phyloP scores from a whole-genome alignment of 2,888 invertebrate genomes.

The Tenthredo amoena region DNA sequence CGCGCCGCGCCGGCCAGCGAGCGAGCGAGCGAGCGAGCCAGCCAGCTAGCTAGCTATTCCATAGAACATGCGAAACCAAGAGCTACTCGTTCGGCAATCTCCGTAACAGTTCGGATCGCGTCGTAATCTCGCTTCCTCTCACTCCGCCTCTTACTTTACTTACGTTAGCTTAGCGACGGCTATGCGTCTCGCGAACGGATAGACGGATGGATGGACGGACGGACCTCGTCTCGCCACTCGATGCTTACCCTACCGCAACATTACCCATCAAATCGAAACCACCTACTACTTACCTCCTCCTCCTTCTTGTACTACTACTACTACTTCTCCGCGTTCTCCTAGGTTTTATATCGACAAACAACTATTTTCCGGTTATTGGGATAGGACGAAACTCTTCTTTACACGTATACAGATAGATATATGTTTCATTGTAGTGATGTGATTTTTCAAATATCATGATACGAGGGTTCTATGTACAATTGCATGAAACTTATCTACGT shows the following conservation, averaged over 20 bases:
- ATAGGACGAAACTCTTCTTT: slow-evolving; percentile 27
- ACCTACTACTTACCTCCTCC: background rate
- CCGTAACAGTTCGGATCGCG: slow-evolving; percentile 72
- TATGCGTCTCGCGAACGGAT: slow-evolving; percentile 54
- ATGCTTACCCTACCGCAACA: slow-evolving; percentile 52
- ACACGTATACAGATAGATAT: too few relatives aligned
- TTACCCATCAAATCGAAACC: slow-evolving; percentile 28
- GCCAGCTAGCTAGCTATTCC: slow-evolving; percentile 41
- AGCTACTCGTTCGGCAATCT: slow-evolving; percentile 80
- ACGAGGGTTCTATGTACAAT: background rate
- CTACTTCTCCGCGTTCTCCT: background rate
- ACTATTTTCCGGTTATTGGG: slow-evolving; percentile 35
- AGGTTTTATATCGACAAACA: background rate
- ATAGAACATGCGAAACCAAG: slow-evolving; percentile 81
- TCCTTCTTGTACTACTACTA: background rate
- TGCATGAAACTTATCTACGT: background rate
- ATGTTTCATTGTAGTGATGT: background rate
- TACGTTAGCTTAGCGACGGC: background rate
- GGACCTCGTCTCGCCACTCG: slow-evolving; percentile 45
- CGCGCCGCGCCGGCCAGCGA: background rate
- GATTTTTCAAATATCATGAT: background rate
- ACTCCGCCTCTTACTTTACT: slow-evolving; percentile 53
- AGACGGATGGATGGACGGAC: slow-evolving; percentile 56
- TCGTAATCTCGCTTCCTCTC: slow-evolving; percentile 72
- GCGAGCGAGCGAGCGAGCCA: slow-evolving; percentile 7